Percentiles rank a stretch among this genome's conserved stretches.
Evolutionary conservation across 2,113 vertebrate genomes (phyloP).

Genomic region (Vulpes vulpes): DNA sequence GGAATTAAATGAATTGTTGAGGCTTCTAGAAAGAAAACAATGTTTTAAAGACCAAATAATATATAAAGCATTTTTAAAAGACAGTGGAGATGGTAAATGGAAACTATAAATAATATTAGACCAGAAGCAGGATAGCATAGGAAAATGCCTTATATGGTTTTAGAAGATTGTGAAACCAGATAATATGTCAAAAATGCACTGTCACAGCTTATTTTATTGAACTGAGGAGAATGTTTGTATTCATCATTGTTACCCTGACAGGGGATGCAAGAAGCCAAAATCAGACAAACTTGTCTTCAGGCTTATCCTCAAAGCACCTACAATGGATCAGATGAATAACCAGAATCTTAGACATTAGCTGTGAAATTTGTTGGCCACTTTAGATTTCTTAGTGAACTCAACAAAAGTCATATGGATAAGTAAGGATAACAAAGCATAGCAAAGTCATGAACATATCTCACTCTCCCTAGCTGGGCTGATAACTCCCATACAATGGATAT

Average conservation of each 20-base stretch:
- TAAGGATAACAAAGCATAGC: neutral
- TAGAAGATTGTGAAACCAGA: neutral
- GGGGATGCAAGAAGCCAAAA: neutral
- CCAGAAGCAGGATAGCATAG: neutral
- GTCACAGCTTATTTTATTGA: neutral
- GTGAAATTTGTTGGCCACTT: neutral
- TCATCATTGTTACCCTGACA: neutral
- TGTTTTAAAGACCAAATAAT: slow-evolving; percentile 27
- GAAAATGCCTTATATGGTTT: neutral
- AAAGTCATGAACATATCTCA: neutral
- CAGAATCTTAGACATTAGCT: neutral
- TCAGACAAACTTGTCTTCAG: neutral
- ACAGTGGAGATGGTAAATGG: neutral
- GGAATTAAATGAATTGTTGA: slow-evolving; percentile 49
- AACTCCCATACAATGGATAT: neutral
- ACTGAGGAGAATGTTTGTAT: neutral
- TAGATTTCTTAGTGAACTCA: neutral
- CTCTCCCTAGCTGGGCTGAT: neutral
- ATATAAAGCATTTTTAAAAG: slow-evolving; percentile 38
- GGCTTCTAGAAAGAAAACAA: neutral
- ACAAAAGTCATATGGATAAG: neutral
- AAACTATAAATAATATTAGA: neutral
- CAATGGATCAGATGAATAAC: neutral
- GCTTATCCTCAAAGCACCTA: neutral
- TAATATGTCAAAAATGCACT: neutral